Percentiles rank a stretch among this genome's conserved stretches.
Conservation (phyloP, 2,797 vertebrate species). For the Thunnus albacares region DNA sequence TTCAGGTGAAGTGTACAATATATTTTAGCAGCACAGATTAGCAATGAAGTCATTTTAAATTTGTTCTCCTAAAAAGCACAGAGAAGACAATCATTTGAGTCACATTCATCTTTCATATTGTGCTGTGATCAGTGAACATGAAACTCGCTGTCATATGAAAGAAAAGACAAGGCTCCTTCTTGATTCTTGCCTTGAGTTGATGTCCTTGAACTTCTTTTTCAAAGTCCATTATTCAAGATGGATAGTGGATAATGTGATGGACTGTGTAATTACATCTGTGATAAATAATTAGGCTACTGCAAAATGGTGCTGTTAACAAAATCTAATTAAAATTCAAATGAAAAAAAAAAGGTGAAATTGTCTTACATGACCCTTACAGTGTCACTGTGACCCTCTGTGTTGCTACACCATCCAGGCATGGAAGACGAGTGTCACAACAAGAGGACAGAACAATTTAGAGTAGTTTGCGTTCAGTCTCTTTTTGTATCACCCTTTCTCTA, state of each 20-base stretch:
- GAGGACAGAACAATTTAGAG: constrained; percentile 12
- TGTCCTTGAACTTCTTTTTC: constrained; percentile 63
- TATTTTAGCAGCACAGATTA: not conserved
- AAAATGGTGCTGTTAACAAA: constrained; percentile 76
- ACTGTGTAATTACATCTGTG: constrained; percentile 79
- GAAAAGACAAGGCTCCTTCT: constrained; percentile 28
- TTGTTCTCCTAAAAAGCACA: constrained; percentile 10
- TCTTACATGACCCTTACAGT: constrained; percentile 54
- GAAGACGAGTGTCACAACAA: constrained; percentile 43
- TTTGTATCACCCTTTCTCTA: constrained; percentile 6
- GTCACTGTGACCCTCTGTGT: constrained; percentile 44
- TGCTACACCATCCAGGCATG: constrained; percentile 22
- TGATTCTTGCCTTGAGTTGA: constrained; percentile 49
- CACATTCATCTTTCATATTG: constrained; percentile 42
- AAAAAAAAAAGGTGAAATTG: constrained; percentile 46
- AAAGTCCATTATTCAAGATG: constrained; percentile 73
- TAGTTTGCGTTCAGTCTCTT: constrained; percentile 17
- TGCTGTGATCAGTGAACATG: constrained; percentile 55
- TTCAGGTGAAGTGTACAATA: not conserved
- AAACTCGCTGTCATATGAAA: constrained; percentile 62
- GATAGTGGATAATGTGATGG: constrained; percentile 75
- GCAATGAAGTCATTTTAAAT: not conserved
- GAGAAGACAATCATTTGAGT: constrained; percentile 28
- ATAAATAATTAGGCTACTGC: constrained; percentile 78
- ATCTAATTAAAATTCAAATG: constrained; percentile 76